phyloP scores from a whole-genome alignment of 2,113 vertebrate species.

The Percopsis transmontana region DNA sequence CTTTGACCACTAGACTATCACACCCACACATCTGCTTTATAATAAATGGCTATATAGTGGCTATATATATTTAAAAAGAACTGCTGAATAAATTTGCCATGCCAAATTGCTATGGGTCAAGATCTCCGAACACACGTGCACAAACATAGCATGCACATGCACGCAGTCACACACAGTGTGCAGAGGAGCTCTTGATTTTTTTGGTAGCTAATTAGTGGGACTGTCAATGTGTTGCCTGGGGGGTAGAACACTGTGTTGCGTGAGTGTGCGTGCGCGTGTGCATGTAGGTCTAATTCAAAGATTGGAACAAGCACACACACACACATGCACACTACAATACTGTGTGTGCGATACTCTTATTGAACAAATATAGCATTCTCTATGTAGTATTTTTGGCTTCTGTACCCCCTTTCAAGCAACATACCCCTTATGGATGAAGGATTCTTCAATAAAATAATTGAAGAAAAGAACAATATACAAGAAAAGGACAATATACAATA shows the following conservation, averaged over 20 bases:
- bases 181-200: constrained; percentile 28
- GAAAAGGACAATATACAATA: too few relatives aligned
- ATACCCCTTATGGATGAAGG: too few relatives aligned
- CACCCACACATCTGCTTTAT: too few relatives aligned
- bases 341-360: too few relatives aligned
- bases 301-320: not conserved
- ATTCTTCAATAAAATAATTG: too few relatives aligned
- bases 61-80: too few relatives aligned
- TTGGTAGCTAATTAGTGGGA: constrained; percentile 50
- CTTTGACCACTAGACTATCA: too few relatives aligned
- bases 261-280: not conserved
- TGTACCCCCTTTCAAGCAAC: too few relatives aligned
- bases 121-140: not conserved
- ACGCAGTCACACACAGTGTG: constrained; percentile 11
- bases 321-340: not conserved
- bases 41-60: not conserved
- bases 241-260: constrained; percentile 6
- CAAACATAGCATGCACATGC: constrained; percentile 3
- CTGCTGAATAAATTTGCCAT: not conserved
- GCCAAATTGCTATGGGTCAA: not conserved
- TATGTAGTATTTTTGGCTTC: too few relatives aligned
- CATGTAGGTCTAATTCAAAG: not conserved
- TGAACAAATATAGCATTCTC: not conserved
- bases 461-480: too few relatives aligned
- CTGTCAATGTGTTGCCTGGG: constrained; percentile 57